Conservation (phyloP, 2,797 vertebrate genomes). For the Rhinogobio ventralis region DNA sequence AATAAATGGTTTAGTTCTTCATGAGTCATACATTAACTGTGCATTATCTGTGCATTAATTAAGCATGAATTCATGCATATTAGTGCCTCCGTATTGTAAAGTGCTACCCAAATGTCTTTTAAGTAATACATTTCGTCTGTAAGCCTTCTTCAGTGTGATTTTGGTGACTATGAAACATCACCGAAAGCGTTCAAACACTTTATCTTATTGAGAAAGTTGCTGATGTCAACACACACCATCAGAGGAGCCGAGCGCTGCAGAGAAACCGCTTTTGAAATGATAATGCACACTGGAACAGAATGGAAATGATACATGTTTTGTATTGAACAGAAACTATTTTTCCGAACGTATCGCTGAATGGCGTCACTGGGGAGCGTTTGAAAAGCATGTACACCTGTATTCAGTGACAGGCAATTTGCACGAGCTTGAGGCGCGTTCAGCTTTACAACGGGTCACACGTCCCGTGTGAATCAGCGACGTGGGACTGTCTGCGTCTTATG, state of each 20-base stretch:
- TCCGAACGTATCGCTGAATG: neutral
- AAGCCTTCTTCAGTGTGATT: neutral
- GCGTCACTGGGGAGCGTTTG: neutral
- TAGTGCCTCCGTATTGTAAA: too few species aligned
- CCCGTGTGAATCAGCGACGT: constrained; percentile 11
- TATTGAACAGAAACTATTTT: constrained; percentile 3
- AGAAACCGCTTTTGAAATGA: constrained; percentile 60
- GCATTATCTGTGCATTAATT: too few species aligned
- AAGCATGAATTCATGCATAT: too few species aligned
- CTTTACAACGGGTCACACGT: constrained; percentile 6
- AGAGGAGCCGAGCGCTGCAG: constrained; percentile 45
- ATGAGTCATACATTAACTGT: too few species aligned
- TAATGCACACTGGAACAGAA: constrained; percentile 54
- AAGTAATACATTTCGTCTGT: neutral
- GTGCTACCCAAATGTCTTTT: too few species aligned
- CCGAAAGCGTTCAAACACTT: neutral
- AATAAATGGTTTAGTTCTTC: too few species aligned
- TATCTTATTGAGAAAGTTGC: constrained; percentile 24
- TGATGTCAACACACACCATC: constrained; percentile 42
- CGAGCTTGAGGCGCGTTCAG: neutral
- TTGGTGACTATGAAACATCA: neutral
- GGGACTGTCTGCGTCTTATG: constrained; percentile 20
- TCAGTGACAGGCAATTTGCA: constrained; percentile 54
- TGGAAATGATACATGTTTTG: constrained; percentile 50
- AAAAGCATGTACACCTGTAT: constrained; percentile 47